A percentile compares a stretch with the other conserved stretches of the same genome.
Conservation (phyloP, 1,140 invertebrate species). For the Neodiprion pinetum region DNA sequence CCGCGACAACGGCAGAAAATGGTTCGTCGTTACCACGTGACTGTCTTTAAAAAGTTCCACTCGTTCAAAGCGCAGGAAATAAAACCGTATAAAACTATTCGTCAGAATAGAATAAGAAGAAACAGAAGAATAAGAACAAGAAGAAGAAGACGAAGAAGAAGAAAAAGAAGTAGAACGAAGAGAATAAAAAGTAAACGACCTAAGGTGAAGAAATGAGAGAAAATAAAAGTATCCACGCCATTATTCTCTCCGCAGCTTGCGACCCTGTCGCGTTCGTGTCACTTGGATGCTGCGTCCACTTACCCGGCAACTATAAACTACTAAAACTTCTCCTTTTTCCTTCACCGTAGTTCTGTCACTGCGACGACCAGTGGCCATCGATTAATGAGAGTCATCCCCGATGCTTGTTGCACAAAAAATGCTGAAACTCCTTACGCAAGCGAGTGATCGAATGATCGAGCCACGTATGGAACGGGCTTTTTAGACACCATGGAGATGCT, state of each 20-base stretch:
- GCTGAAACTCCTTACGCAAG: background rate
- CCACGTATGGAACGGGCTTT: background rate
- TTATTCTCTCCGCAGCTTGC: background rate
- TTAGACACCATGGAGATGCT: background rate
- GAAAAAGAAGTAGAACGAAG: background rate
- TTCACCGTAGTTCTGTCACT: background rate
- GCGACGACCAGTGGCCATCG: background rate
- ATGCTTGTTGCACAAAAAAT: background rate
- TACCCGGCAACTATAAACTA: background rate
- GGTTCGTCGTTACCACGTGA: too few species aligned
- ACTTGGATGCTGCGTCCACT: background rate
- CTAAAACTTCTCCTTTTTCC: background rate
- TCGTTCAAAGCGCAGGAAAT: too few species aligned
- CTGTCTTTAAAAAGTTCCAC: too few species aligned
- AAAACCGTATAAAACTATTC: too few species aligned
- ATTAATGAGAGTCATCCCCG: constrained; percentile 7
- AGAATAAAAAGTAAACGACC: background rate
- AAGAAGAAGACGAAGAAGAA: background rate
- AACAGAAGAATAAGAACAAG: background rate
- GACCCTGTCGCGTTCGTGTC: background rate
- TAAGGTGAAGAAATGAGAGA: background rate
- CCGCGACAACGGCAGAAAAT: too few species aligned
- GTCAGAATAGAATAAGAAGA: too few species aligned
- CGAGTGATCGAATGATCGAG: background rate
- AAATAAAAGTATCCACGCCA: background rate